Evolutionary conservation across 2,797 vertebrate genomes (phyloP).

Genomic region (Buphagus erythrorhynchus): DNA sequence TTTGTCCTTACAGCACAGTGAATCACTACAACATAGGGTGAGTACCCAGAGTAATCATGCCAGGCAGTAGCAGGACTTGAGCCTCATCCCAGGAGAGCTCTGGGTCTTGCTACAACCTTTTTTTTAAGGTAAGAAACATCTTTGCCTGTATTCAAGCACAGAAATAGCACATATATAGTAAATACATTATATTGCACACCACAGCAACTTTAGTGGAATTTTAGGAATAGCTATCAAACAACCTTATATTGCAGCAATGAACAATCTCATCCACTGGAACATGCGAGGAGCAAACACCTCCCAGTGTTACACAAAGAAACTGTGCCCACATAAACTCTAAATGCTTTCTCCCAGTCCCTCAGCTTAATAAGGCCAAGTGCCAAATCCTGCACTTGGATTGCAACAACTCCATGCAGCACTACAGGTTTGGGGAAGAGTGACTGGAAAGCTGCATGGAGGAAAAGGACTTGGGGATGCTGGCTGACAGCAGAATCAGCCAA

Average conservation of each 20-base stretch:
- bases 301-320: accelerated
- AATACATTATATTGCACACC: accelerated
- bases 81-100: neutral
- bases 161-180: accelerated
- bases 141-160: neutral
- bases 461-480: neutral
- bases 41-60: neutral
- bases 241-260: accelerated
- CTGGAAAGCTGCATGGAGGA: neutral
- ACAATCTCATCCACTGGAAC: no score
- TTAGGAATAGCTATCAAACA: neutral
- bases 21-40: accelerated
- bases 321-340: accelerated
- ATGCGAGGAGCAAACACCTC: accelerated
- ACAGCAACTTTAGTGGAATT: neutral
- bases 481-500: accelerated
- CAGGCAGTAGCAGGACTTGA: no score
- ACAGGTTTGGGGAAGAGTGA: neutral
- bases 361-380: neutral
- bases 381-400: neutral
- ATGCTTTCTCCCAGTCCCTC: accelerated
- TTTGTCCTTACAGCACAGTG: neutral
- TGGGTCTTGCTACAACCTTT: neutral
- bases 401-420: neutral
- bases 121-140: neutral